Percentiles rank a stretch among this genome's conserved stretches.
Evolutionary conservation across 2,888 invertebrate species (phyloP).

Genomic region (Chrysina gloriosa): DNA sequence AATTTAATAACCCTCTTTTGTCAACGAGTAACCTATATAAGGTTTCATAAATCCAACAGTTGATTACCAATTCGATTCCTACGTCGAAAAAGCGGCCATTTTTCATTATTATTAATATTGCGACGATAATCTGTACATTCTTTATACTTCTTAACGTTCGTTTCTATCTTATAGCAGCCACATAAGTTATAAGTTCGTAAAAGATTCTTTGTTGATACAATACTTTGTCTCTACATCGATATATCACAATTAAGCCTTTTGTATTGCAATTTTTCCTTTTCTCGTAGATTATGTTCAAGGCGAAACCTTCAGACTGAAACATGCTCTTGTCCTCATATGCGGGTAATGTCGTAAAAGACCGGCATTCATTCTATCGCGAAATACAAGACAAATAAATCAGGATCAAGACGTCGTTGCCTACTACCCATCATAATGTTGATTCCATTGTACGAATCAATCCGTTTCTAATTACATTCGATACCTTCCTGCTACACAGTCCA

Average conservation of each 20-base stretch:
- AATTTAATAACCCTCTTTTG: not conserved
- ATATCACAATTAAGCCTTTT: constrained; percentile 31
- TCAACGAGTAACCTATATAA: not conserved
- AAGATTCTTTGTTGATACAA: constrained; percentile 16
- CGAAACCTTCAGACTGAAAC: constrained; percentile 3
- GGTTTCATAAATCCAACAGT: constrained; percentile 1
- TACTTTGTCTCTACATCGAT: constrained; percentile 20
- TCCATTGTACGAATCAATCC: not conserved
- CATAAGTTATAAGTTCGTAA: constrained; percentile 1
- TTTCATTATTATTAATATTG: constrained; percentile 19
- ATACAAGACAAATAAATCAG: not conserved
- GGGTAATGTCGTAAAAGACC: not conserved
- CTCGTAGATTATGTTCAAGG: not conserved
- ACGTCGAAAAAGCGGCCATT: constrained; percentile 16
- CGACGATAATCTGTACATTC: constrained; percentile 6
- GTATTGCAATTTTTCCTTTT: constrained; percentile 4
- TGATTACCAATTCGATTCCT: constrained; percentile 15
- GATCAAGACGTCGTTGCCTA: not conserved
- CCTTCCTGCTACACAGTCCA: not conserved
- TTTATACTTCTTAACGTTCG: not conserved
- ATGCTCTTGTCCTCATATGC: not conserved
- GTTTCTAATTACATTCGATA: not conserved
- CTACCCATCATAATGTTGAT: not conserved
- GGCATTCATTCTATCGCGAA: not conserved
- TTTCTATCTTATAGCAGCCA: not conserved